Evolutionary conservation across 2,888 invertebrate genomes (phyloP).

Genomic region (Ectropis crepuscularia): DNA sequence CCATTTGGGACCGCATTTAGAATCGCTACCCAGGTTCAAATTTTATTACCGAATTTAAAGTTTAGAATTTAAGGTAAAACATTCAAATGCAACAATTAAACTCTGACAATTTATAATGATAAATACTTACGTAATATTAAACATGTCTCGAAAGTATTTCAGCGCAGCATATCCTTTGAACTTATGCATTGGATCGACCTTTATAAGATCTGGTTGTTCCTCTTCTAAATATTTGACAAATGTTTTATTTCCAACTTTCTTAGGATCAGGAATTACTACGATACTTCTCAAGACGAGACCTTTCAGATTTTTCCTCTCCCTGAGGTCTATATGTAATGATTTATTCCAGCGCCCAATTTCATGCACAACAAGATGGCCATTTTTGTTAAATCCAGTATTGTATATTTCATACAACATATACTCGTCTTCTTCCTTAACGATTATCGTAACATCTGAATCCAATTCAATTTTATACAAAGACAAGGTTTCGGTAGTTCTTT

Average conservation of each 20-base stretch:
- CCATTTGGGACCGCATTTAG: no score
- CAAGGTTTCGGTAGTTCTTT: constrained; percentile 54
- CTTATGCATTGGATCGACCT: constrained; percentile 86
- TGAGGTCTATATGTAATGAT: constrained; percentile 61
- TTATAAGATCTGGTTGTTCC: constrained; percentile 73
- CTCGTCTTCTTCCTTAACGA: constrained; percentile 45
- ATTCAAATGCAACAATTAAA: no score
- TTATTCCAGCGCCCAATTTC: constrained; percentile 78
- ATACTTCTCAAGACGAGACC: constrained; percentile 83
- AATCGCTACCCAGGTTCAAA: no score
- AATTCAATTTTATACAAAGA: constrained; percentile 68
- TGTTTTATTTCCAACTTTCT: constrained; percentile 66
- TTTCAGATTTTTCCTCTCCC: constrained; percentile 78
- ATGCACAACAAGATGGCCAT: constrained; percentile 76
- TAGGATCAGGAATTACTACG: constrained; percentile 68
- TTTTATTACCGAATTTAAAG: no score
- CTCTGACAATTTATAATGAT: not conserved
- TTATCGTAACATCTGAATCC: constrained; percentile 75
- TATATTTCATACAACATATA: constrained; percentile 76
- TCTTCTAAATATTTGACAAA: constrained; percentile 79
- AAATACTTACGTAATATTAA: constrained; percentile 86
- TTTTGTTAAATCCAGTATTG: constrained; percentile 83
- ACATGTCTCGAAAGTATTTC: constrained; percentile 85
- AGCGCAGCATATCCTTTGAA: constrained; percentile 85
- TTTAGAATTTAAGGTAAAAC: no score